Evolutionary conservation across 2,113 vertebrate species (phyloP), one percentile per base, ranked within the genome.

Genomic region (Chionodraco myersi): DNA sequence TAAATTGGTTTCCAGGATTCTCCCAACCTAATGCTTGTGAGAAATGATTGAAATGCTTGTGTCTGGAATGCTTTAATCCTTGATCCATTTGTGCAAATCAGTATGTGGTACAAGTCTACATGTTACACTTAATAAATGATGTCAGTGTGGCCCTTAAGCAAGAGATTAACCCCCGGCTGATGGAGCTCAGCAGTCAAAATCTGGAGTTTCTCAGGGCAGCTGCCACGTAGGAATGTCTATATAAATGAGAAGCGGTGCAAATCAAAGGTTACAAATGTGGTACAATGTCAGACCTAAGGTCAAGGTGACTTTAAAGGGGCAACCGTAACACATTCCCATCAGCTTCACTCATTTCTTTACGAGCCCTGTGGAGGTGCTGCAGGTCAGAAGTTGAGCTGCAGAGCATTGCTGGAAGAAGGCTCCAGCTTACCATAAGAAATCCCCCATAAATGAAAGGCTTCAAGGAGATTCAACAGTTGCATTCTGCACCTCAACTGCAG

Each of bases 361-460:
- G 45, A 73, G 81, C 72, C 62, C 86, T 16, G 21, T 23, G 64
- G 80, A 71, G 56, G 51, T 18, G 64, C 64, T 75, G 58, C 61
- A 10, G 69, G 80, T 81, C 85, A 64, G 58, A 41, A 62, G 75
- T 47, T 45, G 45, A 84, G 74, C 67, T 1, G 0, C 62, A 88
- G 63, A 87, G 51, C 23, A 36, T 51, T 54, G 60, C 57, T 78
- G 41, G 44, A 80, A 81, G 68, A 67, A 75, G 44, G 74, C 65
- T 74, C 13, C 36, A 82, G 67, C 56, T 86, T 78, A 69, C 66
- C 48, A 69, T 61, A 36, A 64, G 69, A 91, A 87, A 87, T 86
- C 85, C 88, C 60, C 67, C 75, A 45, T 78, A 81, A 84, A 91
- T 88, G 64, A 90, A 83, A 85, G 52, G 68, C 72, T 89, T 89